Evolutionary conservation across 2,797 vertebrate genomes (phyloP), one percentile per base, ranked within the genome.

Genomic region (Glyptemys insculpta): DNA sequence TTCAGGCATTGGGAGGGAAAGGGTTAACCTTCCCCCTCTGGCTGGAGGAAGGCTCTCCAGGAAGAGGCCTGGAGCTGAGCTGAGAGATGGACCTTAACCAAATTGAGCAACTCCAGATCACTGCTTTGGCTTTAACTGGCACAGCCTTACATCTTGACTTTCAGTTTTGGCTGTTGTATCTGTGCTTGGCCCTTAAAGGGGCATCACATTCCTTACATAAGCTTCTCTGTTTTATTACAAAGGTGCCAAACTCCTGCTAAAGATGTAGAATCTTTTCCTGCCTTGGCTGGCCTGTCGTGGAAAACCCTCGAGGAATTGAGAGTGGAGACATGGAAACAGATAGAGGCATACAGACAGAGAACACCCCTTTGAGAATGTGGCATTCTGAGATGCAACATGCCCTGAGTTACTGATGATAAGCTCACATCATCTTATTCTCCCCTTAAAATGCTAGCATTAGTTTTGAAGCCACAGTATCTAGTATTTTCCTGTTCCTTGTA

Each of bases 181-280:
- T 54, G 19, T 53, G 53, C 53, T 54, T 54, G 53, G 23, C 81
- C 25, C 6, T 11, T 56, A 31, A 68, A 85, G 92, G 86, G 83
- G 1, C 4, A 57, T 25, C 37, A 4, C 12, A 1, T 1, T 44
- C 3, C 2, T 12, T 23, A 23, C 37, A 72, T 21, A 31, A 41
- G 44, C 31, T 34, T 83, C 5, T 83, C 19, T 57, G 6, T 6
- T 74, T 2, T 74, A 34, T 37, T n/a, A 79, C 49, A 50, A n/a
- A 79, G 10, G 6, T 79, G 18, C 8, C 16, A 49, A 79, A 19
- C 31, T 52, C 49, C 78, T 34, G 47, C 49, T 29, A 19, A 47
- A 6, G 19, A 68, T n/a, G 78, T 8, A 54, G 6, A 29, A 6
- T 14, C 5, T 81, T 16, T 62, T 83, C 90, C 90, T 83, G 6